Conservation (phyloP, 2,888 invertebrate genomes). For the Ferdinandea cuprea region DNA sequence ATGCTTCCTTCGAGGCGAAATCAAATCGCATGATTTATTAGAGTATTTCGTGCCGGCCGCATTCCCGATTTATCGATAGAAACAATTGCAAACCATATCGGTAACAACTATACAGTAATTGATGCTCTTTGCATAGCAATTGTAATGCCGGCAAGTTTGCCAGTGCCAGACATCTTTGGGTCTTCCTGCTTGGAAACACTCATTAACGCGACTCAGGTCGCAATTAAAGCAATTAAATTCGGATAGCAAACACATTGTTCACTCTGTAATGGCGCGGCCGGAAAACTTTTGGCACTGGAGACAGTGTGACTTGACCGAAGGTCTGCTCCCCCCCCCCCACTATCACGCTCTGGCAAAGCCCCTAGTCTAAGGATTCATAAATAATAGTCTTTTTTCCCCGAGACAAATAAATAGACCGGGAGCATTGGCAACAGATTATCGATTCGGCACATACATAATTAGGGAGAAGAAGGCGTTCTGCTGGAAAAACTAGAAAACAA, state of each 20-base stretch:
- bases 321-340: not conserved
- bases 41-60: conserved; percentile 30
- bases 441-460: conserved; percentile 71
- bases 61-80: conserved; percentile 48
- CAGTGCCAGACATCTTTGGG: conserved; percentile 6
- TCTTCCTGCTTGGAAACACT: conserved; percentile 31
- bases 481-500: conserved; percentile 61
- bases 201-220: conserved; percentile 63
- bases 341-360: conserved; percentile 35
- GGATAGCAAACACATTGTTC: conserved; percentile 66
- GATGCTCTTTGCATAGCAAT: conserved; percentile 10
- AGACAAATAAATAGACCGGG: conserved; percentile 56
- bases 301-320: conserved; percentile 35
- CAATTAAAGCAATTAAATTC: conserved; percentile 70
- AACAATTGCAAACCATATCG: conserved; percentile 49
- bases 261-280: conserved; percentile 54
- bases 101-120: no score
- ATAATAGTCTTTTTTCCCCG: conserved; percentile 46
- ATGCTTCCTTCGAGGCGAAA: not conserved
- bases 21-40: conserved; percentile 62
- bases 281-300: conserved; percentile 64
- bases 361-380: conserved; percentile 57
- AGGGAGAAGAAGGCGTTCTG: conserved; percentile 66
- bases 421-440: conserved; percentile 74
- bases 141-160: conserved; percentile 3